Conservation (phyloP, 2,797 vertebrate genomes). For the Ptychobarbus kaznakovi region DNA sequence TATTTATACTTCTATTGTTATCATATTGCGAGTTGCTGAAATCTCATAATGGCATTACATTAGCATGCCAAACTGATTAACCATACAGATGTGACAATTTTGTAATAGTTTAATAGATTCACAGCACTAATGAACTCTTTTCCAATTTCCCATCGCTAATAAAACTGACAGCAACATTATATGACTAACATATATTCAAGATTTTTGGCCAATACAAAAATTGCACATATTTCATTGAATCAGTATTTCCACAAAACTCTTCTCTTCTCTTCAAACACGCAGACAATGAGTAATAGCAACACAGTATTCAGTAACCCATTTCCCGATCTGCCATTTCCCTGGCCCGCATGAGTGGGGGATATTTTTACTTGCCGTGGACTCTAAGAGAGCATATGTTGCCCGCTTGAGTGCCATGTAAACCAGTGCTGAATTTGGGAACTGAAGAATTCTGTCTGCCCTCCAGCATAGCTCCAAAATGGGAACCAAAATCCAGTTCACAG, state of each 20-base stretch:
- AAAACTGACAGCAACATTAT: slow-evolving; percentile 7
- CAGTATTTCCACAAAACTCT: neutral
- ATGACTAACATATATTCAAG: slow-evolving; percentile 2
- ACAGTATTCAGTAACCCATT: slow-evolving; percentile 80
- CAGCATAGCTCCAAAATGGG: slow-evolving; percentile 71
- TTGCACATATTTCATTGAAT: neutral
- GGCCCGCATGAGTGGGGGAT: slow-evolving; percentile 72
- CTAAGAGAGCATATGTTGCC: slow-evolving; percentile 81
- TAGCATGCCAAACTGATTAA: neutral
- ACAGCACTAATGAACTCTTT: slow-evolving; percentile 15
- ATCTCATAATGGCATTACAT: neutral
- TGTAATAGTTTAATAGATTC: neutral
- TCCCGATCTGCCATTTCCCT: slow-evolving; percentile 83
- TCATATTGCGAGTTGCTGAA: neutral
- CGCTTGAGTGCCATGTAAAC: slow-evolving; percentile 77
- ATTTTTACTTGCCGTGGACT: slow-evolving; percentile 80
- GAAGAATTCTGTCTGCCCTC: slow-evolving; percentile 66
- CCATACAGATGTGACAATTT: neutral
- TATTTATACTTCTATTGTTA: neutral
- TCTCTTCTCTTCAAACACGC: slow-evolving; percentile 61
- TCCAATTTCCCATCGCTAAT: slow-evolving; percentile 1
- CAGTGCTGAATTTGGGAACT: slow-evolving; percentile 65
- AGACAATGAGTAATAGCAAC: slow-evolving; percentile 59
- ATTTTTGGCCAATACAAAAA: neutral
- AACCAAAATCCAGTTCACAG: slow-evolving; percentile 59